Base-by-base conservation (phyloP, 2,797 vertebrate genomes). In the Pangasius macronema region DNA sequence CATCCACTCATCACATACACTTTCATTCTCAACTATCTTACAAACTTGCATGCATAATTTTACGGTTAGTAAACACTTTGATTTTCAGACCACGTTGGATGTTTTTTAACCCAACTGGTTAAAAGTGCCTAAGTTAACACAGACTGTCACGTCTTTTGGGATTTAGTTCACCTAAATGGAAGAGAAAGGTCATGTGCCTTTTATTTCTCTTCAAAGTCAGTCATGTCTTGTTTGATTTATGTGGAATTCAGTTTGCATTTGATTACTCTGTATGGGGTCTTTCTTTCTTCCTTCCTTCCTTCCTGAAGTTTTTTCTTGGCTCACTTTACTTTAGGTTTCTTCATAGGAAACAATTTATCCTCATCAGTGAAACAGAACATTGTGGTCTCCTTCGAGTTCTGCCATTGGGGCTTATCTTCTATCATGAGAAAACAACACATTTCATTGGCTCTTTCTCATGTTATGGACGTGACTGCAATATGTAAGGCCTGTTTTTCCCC, bases 201-300 rank as follows among this genome's bases (percentile, higher is more conserved):
- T 22, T 68, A 39, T 81, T 81, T 61, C 5, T 42, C 55, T 49
- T 85, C n/a, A 24, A 86, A 73, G 63, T 61, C 49, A 79, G 65
- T 89, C 63, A 68, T 51, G 87, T 89, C 46, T 83, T 39, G 39
- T 81, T 89, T 92, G 93, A 94, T 96, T 94, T 95, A 93, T 94
- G 94, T 94, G 93, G 92, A 94, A 95, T 94, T 94, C 90, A 93
- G 91, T 92, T 84, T 83, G 89, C 90, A 92, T 79, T 93, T 91
- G 89, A 90, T 93, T 94, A 93, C 94, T 95, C 93, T 94, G 82
- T 30, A 20, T 77, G n/a, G n/a, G 18, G 6, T n/a, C 39, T 76
- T 30, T 18, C 46, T 76, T 51, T 7, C 27, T 75, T 22, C 33
- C 67, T 70, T 39, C 24, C 42, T 75, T 24, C 20, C 16, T 42